Conservation (phyloP, 2,113 vertebrate genomes). For the Corvus cornix region DNA sequence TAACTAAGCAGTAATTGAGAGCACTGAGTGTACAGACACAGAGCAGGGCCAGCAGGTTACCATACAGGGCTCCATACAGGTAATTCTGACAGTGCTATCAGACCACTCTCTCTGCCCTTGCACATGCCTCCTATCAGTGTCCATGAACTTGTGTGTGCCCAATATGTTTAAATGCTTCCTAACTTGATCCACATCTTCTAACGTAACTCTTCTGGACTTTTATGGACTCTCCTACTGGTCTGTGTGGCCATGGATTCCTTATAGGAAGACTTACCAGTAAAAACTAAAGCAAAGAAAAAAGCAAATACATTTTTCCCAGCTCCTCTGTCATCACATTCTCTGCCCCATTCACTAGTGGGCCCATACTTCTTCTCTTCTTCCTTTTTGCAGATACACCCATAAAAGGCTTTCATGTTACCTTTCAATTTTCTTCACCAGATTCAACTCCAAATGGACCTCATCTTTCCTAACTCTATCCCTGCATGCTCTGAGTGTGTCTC, state of each 20-base stretch:
- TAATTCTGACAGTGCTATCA: not conserved
- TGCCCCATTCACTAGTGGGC: not conserved
- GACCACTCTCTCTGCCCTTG: not conserved
- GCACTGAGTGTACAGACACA: not conserved
- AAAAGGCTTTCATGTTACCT: not conserved
- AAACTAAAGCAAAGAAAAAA: not conserved
- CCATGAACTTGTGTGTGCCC: not conserved
- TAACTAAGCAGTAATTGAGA: not conserved
- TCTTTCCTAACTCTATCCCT: not conserved
- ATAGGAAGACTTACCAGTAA: not conserved
- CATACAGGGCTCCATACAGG: not conserved
- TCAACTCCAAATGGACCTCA: not conserved
- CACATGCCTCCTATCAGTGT: rapidly evolving
- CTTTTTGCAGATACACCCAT: not conserved
- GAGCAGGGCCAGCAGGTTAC: not conserved
- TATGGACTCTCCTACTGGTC: not conserved
- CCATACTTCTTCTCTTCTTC: not conserved
- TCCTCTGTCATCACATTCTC: not conserved
- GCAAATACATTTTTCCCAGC: not conserved
- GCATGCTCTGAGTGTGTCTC: not conserved
- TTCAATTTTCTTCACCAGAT: not conserved
- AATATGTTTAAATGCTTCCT: not conserved
- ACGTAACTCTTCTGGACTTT: not conserved
- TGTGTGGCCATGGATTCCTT: not conserved
- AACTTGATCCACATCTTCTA: not conserved